Evolutionary conservation across 2,113 vertebrate species (phyloP), one percentile per base, ranked within the genome.

Genomic region (Thalassarche chlororhynchos): DNA sequence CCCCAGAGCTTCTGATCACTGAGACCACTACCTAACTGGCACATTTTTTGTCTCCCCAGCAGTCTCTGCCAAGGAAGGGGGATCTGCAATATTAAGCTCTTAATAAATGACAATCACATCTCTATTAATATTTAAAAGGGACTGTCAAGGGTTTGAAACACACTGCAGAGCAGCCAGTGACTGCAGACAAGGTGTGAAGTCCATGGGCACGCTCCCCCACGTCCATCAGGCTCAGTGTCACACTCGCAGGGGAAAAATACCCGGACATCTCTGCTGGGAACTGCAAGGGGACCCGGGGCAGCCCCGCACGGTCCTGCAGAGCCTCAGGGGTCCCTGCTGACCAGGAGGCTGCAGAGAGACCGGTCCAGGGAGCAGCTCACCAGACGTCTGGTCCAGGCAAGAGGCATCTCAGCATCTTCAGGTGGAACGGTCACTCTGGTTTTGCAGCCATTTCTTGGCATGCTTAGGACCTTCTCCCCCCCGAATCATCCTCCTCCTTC

Each of bases 121-220:
- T 71, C 62, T 60, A 12, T 85, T 80, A 71, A 58, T 88, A 55
- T 91, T 86, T 78, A 32, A 74, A 75, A 94, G 32, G 55, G 28
- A 5, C 51, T 29, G 52, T 18, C 40, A 62, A 16, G 57, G 54
- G 44, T 84, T 82, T 9, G 17, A 64, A 80, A 57, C 8, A 34
- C 7, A 16, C 34, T 81, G 68, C 28, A 54, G 92, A 88, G 79
- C 75, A 75, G 58, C 38, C 42, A 18, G 78, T 5, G 36, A 15
- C 26, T 20, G 29, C 47, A 58, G 64, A 12, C 5, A 8, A 76
- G n/a, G n/a, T 23, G 62, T 20, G 74, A 66, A 66, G 47, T 31
- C 19, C 14, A 0, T 32, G 0, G 47, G 42, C 52, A 29, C 5
- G 0, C 25, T 81, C 18, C 32, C 6, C 34, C 24, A 10, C 5